Conservation (phyloP, 2,888 invertebrate genomes). For the Lasioglossum calceatum region DNA sequence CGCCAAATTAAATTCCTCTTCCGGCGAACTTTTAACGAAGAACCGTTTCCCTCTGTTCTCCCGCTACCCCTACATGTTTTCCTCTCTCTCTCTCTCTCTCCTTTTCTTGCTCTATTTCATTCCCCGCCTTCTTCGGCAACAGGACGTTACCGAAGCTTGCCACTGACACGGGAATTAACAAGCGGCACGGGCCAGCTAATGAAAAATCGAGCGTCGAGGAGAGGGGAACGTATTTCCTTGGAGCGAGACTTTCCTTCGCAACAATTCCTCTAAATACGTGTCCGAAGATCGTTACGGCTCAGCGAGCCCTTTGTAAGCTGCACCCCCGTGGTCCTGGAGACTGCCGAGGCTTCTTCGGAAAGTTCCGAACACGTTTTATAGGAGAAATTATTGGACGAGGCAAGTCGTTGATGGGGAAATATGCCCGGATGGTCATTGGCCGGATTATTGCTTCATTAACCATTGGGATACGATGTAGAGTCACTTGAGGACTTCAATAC, state of each 20-base stretch:
- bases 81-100: neutral
- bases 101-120: neutral
- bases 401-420: neutral
- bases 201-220: conserved; percentile 15
- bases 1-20: conserved; percentile 52
- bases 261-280: conserved; percentile 12
- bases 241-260: conserved; percentile 4
- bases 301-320: neutral
- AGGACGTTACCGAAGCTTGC: conserved; percentile 19
- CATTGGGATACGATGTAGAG: neutral
- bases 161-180: conserved; percentile 26
- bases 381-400: neutral
- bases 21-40: conserved; percentile 47
- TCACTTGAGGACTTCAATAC: neutral
- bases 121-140: neutral
- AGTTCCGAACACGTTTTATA: neutral
- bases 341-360: neutral
- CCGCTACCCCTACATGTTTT: neutral
- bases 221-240: conserved; percentile 6
- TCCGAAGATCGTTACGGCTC: conserved; percentile 5
- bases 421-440: neutral
- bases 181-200: conserved; percentile 13
- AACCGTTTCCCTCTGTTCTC: conserved; percentile 13
- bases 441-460: neutral
- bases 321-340: neutral